Base-by-base conservation (phyloP, 2,113 vertebrate species). In the Corythaixoides concolor region DNA sequence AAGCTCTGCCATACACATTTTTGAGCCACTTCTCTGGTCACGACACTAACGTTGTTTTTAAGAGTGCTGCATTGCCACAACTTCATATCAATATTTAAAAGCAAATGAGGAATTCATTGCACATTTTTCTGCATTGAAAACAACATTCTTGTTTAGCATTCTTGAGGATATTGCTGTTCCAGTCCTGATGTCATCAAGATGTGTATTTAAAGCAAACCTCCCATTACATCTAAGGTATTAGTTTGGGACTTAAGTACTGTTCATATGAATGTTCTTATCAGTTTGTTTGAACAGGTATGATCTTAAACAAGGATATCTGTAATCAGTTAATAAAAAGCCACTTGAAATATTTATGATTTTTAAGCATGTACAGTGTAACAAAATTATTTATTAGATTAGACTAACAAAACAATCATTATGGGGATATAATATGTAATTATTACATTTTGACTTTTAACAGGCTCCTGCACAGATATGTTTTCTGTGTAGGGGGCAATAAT, bases 101-200 rank as follows among this genome's bases (percentile, higher is more conserved):
- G 73, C 45, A 58, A 90, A 68, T 2, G 2, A 90, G 62, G 76
- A 90, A 78, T 87, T 96, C 73, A 49, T 56, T 94, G 68, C 79
- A 60, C 47, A 1, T 79, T 93, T 95, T 95, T 94, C 83, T 87
- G n/a, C 92, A 22, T 66, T 89, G 84, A 75, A 95, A 97, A 72
- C 72, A 89, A 37, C n/a, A 47, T 92, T 95, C 95, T 95, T 89
- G n/a, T 96, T 93, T 70, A 92, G 87, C 77, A 39, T 92, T 97
- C 96, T 97, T 97, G 95, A 95, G 66, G 74, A 91, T 93, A 88
- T 66, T 87, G 77, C 89, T 23, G 53, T 91, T 95, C 80, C 84
- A 96, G 66, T 64, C 70, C 62, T 89, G 80, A 89, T 78, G 92
- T 84, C 85, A 88, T 96, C 94, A 79, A 90, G 95, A 85, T 85